Percentiles rank a stretch among this genome's conserved stretches.
Conservation (phyloP, 2,888 invertebrate species). For the Orthosia cruda region DNA sequence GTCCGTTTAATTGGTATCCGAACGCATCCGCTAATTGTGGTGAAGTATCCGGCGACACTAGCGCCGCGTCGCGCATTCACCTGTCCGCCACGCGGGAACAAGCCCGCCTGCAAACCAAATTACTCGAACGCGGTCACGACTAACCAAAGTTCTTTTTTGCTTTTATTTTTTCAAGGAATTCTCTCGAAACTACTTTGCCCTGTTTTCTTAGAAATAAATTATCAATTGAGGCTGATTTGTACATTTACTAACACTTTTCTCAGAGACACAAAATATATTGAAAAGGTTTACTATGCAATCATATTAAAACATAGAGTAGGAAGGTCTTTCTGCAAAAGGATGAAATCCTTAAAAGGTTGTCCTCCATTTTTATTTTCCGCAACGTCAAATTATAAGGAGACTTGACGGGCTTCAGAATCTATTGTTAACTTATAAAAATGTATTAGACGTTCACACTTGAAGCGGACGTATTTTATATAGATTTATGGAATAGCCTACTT, state of each 20-base stretch:
- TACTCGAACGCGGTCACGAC: conserved; percentile 76
- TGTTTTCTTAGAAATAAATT: conserved; percentile 48
- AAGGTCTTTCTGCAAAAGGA: background rate
- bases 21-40: conserved; percentile 83
- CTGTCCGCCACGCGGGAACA: conserved; percentile 76
- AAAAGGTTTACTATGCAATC: background rate
- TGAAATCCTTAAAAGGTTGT: conserved; percentile 17
- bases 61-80: conserved; percentile 80
- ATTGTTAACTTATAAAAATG: conserved; percentile 60
- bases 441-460: conserved; percentile 58
- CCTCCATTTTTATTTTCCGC: conserved; percentile 9
- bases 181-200: conserved; percentile 42
- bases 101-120: conserved; percentile 75
- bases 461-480: conserved; percentile 53
- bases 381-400: conserved; percentile 28
- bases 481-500: conserved; percentile 62
- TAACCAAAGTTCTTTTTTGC: conserved; percentile 58
- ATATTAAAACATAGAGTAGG: background rate
- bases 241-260: background rate
- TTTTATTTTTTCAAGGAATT: conserved; percentile 57
- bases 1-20: conserved; percentile 84
- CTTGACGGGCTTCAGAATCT: conserved; percentile 29
- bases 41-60: conserved; percentile 74
- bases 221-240: conserved; percentile 15
- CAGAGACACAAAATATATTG: background rate